Conservation (phyloP, 2,113 vertebrate species). For the Prionailurus viverrinus region DNA sequence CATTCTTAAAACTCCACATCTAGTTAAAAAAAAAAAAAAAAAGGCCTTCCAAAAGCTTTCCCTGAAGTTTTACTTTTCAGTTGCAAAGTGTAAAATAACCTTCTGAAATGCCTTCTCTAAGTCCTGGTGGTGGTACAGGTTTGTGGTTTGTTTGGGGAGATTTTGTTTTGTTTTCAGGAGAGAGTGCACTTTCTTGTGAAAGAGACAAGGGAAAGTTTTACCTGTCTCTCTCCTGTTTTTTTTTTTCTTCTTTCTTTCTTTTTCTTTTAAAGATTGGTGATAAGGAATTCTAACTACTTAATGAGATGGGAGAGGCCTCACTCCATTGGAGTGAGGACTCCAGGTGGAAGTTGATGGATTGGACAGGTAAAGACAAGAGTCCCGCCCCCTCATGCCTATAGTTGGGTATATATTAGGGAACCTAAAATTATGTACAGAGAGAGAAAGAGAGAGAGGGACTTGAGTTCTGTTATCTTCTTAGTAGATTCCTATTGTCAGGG, state of each 20-base stretch:
- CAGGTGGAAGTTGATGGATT: slow-evolving; percentile 95
- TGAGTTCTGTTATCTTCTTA: slow-evolving; percentile 90
- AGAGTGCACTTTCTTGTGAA: slow-evolving; percentile 78
- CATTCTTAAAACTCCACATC: slow-evolving; percentile 57
- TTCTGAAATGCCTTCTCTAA: slow-evolving; percentile 59
- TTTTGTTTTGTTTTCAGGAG: slow-evolving; percentile 72
- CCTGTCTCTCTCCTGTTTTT: slow-evolving; percentile 68
- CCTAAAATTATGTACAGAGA: slow-evolving; percentile 92
- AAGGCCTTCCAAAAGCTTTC: slow-evolving; percentile 38
- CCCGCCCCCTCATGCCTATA: slow-evolving; percentile 92
- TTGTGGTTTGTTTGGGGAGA: slow-evolving; percentile 66
- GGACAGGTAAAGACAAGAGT: slow-evolving; percentile 94
- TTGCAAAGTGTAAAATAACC: slow-evolving; percentile 66
- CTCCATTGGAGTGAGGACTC: slow-evolving; percentile 92
- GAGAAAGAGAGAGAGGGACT: slow-evolving; percentile 89
- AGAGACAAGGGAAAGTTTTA: slow-evolving; percentile 85
- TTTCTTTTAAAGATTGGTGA: slow-evolving; percentile 89
- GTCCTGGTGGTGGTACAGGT: slow-evolving; percentile 15
- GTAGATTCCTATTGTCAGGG: slow-evolving; percentile 88
- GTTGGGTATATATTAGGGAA: slow-evolving; percentile 95
- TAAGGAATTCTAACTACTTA: slow-evolving; percentile 93
- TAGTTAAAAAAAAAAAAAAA: not conserved
- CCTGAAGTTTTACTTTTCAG: slow-evolving; percentile 49
- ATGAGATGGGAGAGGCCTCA: slow-evolving; percentile 91
- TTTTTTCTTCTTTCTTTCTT: not conserved